A percentile compares a stretch with the other conserved stretches of the same genome.
Evolutionary conservation across 2,888 invertebrate genomes (phyloP).

Genomic region (Scotopteryx bipunctaria): DNA sequence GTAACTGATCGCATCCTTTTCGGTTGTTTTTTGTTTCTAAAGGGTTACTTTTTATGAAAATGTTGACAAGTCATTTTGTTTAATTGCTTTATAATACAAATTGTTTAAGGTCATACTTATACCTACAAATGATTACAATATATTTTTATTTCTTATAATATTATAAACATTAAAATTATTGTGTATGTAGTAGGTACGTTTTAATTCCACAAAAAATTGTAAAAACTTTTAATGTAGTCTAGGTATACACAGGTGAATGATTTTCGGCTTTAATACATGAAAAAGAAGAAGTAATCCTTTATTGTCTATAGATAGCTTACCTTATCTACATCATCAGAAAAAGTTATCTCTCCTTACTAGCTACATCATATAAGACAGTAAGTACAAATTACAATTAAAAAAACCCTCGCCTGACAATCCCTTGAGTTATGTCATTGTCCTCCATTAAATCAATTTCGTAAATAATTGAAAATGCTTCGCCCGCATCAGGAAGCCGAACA

Average conservation of each 20-base stretch:
- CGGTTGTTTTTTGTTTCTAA: constrained; percentile 69
- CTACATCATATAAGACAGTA: not conserved
- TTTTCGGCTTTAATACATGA: too few species aligned
- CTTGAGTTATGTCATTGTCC: constrained; percentile 41
- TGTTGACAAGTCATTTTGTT: constrained; percentile 71
- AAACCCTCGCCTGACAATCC: constrained; percentile 44
- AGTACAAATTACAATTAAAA: not conserved
- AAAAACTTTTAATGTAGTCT: too few species aligned
- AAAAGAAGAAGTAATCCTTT: too few species aligned
- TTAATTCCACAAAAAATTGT: too few species aligned
- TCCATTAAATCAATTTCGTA: constrained; percentile 50
- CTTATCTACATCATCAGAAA: too few species aligned
- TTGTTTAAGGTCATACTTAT: not conserved
- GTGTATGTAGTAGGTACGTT: too few species aligned
- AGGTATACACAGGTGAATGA: too few species aligned
- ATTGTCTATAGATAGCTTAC: too few species aligned
- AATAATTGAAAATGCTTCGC: constrained; percentile 55
- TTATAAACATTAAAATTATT: too few species aligned
- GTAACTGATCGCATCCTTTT: constrained; percentile 67
- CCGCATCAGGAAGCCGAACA: constrained; percentile 60
- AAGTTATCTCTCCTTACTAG: not conserved
- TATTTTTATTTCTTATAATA: too few species aligned
- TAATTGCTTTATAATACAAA: constrained; percentile 49
- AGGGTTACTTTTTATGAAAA: constrained; percentile 62
- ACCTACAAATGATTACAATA: too few species aligned